Percentiles rank a stretch among this genome's conserved stretches.
phyloP scores from a whole-genome alignment of 1,140 invertebrate species.

The Tribolium madens region DNA sequence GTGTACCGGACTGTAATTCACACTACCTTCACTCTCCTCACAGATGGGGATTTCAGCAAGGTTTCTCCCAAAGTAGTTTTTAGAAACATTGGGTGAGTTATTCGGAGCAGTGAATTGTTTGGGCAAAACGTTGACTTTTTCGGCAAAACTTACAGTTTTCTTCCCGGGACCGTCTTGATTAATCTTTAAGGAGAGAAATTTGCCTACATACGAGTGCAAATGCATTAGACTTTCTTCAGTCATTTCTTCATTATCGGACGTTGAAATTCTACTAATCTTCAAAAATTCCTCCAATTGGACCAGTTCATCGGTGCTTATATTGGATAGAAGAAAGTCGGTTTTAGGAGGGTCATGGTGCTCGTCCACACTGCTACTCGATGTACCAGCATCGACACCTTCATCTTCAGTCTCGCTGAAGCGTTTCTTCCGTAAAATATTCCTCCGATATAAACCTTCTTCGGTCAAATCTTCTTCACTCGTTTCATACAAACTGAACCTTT shows the following conservation, averaged over 20 bases:
- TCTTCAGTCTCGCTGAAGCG: conserved; percentile 73
- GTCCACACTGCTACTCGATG: conserved; percentile 64
- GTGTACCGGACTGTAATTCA: conserved; percentile 66
- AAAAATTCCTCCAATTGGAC: conserved; percentile 80
- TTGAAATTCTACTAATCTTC: conserved; percentile 77
- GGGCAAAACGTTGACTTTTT: conserved; percentile 64
- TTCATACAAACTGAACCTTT: conserved; percentile 86
- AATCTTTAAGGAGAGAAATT: conserved; percentile 72
- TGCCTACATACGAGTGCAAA: conserved; percentile 77
- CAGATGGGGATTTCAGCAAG: conserved; percentile 72
- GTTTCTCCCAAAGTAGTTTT: conserved; percentile 68
- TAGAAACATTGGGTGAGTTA: conserved; percentile 79
- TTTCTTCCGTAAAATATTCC: conserved; percentile 68
- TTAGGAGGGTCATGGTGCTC: conserved; percentile 66
- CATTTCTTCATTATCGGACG: conserved; percentile 75
- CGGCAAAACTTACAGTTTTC: conserved; percentile 78
- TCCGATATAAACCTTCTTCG: conserved; percentile 67
- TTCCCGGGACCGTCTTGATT: conserved; percentile 71
- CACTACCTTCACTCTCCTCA: conserved; percentile 72
- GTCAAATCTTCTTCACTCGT: conserved; percentile 69
- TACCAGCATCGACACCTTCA: conserved; percentile 67
- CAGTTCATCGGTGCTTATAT: conserved; percentile 74
- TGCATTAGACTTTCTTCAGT: conserved; percentile 75
- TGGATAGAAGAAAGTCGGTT: conserved; percentile 58
- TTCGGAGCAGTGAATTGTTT: conserved; percentile 71